A percentile compares a stretch with the other conserved stretches of the same genome.
phyloP scores from a whole-genome alignment of 2,113 vertebrate genomes.

The Brachyhypopomus gauderio region DNA sequence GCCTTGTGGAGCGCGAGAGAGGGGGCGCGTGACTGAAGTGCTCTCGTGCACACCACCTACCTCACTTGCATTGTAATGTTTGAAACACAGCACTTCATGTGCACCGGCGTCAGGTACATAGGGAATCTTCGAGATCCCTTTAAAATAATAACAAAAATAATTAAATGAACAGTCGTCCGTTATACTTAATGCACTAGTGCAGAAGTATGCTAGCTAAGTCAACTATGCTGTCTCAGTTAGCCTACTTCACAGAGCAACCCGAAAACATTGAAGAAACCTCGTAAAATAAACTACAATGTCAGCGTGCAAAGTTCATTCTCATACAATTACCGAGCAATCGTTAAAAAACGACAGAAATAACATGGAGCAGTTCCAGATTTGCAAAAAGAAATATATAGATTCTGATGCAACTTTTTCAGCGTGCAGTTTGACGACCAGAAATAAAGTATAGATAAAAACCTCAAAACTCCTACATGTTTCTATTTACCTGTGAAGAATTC shows the following conservation, averaged over 20 bases:
- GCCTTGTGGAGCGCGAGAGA: too few relatives aligned
- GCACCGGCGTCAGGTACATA: conserved; percentile 54
- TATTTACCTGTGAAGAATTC: conserved; percentile 63
- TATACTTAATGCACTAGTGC: background rate
- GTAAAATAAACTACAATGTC: background rate
- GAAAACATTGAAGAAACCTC: background rate
- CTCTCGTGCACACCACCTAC: conserved; percentile 42
- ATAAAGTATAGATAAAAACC: background rate
- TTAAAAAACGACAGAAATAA: background rate
- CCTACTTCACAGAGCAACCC: background rate
- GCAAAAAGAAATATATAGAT: background rate
- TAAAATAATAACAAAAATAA: background rate
- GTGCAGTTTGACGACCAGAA: background rate
- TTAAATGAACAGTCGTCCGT: background rate
- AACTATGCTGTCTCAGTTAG: background rate
- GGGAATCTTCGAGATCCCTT: conserved; percentile 64
- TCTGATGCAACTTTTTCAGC: background rate
- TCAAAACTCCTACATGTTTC: background rate
- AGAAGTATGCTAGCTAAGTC: background rate
- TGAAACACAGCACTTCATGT: conserved; percentile 66
- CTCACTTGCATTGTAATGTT: conserved; percentile 68
- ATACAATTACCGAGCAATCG: background rate
- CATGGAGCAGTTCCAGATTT: background rate
- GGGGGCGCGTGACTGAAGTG: too few relatives aligned
- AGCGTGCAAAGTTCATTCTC: background rate